Percentiles rank a stretch among this genome's conserved stretches.
These are phyloP conservation scores for Pyrochroa serraticornis DNA, from an alignment of 2,888 invertebrate species.

Conservation along the genomic window DNA sequence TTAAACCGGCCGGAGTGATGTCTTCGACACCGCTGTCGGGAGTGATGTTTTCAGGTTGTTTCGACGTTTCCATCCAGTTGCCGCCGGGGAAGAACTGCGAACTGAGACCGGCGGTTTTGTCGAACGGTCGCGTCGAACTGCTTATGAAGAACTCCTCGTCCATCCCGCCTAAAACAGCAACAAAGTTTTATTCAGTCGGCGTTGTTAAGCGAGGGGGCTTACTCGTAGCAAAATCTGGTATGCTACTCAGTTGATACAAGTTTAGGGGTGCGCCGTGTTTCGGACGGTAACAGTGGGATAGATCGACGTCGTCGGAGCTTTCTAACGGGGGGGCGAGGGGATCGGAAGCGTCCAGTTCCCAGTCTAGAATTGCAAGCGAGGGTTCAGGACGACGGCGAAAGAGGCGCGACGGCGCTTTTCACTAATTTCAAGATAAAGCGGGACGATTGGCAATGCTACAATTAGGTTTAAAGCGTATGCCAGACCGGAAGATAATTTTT, in stretches of 20 bases:
- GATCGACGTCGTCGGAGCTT: constrained; percentile 36
- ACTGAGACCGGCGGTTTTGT: constrained; percentile 62
- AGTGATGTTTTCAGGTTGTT: constrained; percentile 59
- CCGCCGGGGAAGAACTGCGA: constrained; percentile 80
- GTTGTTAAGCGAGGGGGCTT: constrained; percentile 26
- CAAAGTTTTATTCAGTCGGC: constrained; percentile 1
- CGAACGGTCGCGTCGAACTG: constrained; percentile 75
- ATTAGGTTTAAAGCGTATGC: too few relatives aligned
- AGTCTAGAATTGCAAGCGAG: constrained; percentile 49
- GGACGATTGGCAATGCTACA: too few relatives aligned
- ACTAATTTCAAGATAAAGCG: too few relatives aligned
- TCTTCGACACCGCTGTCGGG: constrained; percentile 70
- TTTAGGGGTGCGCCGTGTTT: constrained; percentile 40
- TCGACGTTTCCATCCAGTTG: constrained; percentile 48
- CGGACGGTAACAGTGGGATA: constrained; percentile 34
- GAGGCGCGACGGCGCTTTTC: too few relatives aligned
- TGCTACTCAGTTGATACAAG: constrained; percentile 46
- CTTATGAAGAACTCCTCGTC: constrained; percentile 76
- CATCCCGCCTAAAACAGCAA: constrained; percentile 20
- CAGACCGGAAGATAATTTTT: too few relatives aligned
- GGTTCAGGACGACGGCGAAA: not conserved
- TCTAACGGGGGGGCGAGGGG: constrained; percentile 37
- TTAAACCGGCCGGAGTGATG: constrained; percentile 57
- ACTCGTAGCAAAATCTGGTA: constrained; percentile 45
- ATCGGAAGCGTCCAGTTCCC: constrained; percentile 55